Percentiles rank a stretch among this genome's conserved stretches.
Evolutionary conservation across 2,797 vertebrate species (phyloP).

Genomic region (Setipinna tenuifilis): DNA sequence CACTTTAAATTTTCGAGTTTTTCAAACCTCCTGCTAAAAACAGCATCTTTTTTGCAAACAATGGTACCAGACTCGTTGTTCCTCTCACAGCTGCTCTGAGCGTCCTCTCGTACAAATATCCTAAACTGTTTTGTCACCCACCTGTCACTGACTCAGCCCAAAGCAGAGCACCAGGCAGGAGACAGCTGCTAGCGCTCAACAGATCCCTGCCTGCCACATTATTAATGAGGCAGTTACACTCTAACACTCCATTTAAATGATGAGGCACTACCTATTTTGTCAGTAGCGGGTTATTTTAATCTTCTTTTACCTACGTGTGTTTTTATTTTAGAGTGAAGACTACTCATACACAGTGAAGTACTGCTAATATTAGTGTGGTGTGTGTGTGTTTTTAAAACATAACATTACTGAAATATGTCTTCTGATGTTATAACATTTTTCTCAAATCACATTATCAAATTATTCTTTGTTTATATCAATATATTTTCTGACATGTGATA

Average conservation of each 20-base stretch:
- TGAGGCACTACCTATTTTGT: not conserved
- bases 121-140: slow-evolving; percentile 11
- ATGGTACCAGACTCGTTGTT: not conserved
- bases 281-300: not conserved
- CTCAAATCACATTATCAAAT: no score
- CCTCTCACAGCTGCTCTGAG: slow-evolving; percentile 4
- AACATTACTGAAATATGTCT: no score
- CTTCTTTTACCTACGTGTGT: not conserved
- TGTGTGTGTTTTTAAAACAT: no score
- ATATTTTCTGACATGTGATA: no score
- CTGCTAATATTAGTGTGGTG: no score
- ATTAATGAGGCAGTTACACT: not conserved
- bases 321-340: no score
- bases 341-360: not conserved
- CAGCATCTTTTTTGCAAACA: not conserved
- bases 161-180: not conserved
- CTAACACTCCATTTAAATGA: not conserved
- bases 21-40: not conserved
- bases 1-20: not conserved
- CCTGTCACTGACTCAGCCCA: slow-evolving; percentile 12
- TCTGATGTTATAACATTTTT: no score
- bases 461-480: no score
- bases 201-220: not conserved
- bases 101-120: not conserved
- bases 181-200: not conserved